These are phyloP conservation scores for Orius laevigatus DNA, from an alignment of 1,140 invertebrate genomes.

Conservation along the genomic window DNA sequence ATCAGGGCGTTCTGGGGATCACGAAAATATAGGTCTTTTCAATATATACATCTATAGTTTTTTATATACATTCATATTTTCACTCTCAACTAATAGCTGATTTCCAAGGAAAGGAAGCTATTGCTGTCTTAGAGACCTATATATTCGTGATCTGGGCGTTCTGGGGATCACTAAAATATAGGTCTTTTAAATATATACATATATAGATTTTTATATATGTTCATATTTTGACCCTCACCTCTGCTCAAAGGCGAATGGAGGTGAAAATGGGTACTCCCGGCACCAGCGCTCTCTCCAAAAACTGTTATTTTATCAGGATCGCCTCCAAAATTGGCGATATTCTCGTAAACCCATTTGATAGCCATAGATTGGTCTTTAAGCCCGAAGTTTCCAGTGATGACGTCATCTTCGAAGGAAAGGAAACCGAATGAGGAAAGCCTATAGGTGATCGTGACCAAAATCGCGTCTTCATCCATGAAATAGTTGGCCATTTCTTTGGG, in stretches of 20 bases:
- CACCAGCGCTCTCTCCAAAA: conserved; percentile 33
- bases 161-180: too few relatives aligned
- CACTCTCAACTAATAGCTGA: too few relatives aligned
- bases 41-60: too few relatives aligned
- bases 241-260: conserved; percentile 32
- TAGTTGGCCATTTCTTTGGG: not conserved
- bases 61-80: too few relatives aligned
- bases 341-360: conserved; percentile 29
- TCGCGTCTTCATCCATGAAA: conserved; percentile 13
- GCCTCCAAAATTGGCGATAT: conserved; percentile 27
- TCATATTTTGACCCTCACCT: too few relatives aligned
- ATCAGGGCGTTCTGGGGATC: too few relatives aligned
- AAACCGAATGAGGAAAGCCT: conserved; percentile 18
- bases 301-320: conserved; percentile 19
- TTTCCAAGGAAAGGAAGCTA: too few relatives aligned
- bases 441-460: conserved; percentile 11
- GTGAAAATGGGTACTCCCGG: conserved; percentile 36
- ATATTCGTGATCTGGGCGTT: too few relatives aligned
- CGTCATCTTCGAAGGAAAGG: conserved; percentile 17
- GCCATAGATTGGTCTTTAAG: conserved; percentile 29
- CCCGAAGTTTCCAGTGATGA: conserved; percentile 25
- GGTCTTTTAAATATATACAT: too few relatives aligned
- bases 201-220: too few relatives aligned
- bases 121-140: too few relatives aligned
- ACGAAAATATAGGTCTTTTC: too few relatives aligned